Evolutionary conservation across 2,888 invertebrate species (phyloP), one percentile per base, ranked within the genome.

Genomic region (Drosophila subsilvestris): DNA sequence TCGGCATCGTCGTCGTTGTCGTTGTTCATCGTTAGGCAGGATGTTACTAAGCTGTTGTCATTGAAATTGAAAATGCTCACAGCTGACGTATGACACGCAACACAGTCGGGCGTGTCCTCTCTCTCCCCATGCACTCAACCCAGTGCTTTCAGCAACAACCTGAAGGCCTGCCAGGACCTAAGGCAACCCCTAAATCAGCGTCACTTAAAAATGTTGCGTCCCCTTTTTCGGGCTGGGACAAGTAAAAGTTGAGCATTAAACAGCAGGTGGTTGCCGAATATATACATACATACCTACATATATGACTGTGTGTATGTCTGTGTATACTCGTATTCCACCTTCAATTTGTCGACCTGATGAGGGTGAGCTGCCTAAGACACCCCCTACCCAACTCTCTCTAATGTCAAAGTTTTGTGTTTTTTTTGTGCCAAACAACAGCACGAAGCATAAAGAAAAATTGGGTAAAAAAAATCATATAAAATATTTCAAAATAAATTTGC

Each of bases 11-110:
- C 54, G 62, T 60, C 67, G 77, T 69, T 50, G 53, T 22, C 48
- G 66, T 63, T 48, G 57, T 32, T 66, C 65, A 67, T 72, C 71
- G 78, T 82, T 80, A 74, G 73, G 69, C 85, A 73, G 80, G 71
- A 79, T 82, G 80, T 77, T 82, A 72, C 72, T 79, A 79, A 86
- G 78, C 79, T 81, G 78, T 81, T 85, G 88, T 87, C 88, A 88
- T 84, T 84, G 83, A 84, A 86, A 84, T 82, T 82, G 79, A 79
- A 83, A 89, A 78, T 80, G 79, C 77, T 86, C 75, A 73, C 87
- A 88, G 84, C 80, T 90, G 88, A 90, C 81, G 84, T 76, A 76
- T 81, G 81, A 85, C 83, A 89, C 70, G 88, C 73, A 72, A 63
- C 61, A 57, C 74, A 43, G 63, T 37, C 48, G 12, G 68, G 18